Base-by-base conservation (phyloP, 2,113 vertebrate species). In the Calonectris borealis region DNA sequence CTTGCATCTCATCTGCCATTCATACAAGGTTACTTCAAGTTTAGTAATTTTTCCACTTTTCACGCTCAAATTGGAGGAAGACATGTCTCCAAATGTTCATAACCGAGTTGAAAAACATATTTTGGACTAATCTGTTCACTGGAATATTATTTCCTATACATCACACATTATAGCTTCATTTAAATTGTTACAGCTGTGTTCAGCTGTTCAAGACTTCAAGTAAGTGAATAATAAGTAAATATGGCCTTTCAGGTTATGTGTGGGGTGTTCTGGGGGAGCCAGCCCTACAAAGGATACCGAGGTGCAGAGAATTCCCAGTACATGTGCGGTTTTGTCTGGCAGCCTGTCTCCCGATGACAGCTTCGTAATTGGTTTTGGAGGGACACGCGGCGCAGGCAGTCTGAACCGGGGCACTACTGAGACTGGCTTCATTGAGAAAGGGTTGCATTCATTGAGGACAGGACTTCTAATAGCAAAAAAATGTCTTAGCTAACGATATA, bases 11-110 rank as follows among this genome's bases (percentile, higher is more conserved):
- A 86, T 86, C 83, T 91, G 52, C 81, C 36, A 75, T 81, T 92
- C 83, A 52, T 36, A 71, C 76, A 91, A 91, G 83, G 84, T 94
- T 96, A 84, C 93, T 89, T 91, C 69, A 94, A 85, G 46, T 94
- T 94, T 95, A 94, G 82, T 70, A 87, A 58, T 60, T 89, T 84
- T 92, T 42, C 40, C 44, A 31, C 25, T 82, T 90, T 84, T 86
- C 18, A 22, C 78, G 34, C 34, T 92, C 64, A 85, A 91, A 80
- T 12, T 22, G 64, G 55, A 88, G 55, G 26, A 82, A 96, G 40
- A 78, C 18, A 10, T 34, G 9, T 62, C 87, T 85, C 61, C 58
- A 77, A 90, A 86, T 55, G 14, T 60, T 92, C 64, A n/a, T 49
- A 90, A 71, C 34, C 0, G 3, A 83, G 48, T 10, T 71, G 34